phyloP scores from a whole-genome alignment of 2,113 vertebrate species.

The Alectura lathami region DNA sequence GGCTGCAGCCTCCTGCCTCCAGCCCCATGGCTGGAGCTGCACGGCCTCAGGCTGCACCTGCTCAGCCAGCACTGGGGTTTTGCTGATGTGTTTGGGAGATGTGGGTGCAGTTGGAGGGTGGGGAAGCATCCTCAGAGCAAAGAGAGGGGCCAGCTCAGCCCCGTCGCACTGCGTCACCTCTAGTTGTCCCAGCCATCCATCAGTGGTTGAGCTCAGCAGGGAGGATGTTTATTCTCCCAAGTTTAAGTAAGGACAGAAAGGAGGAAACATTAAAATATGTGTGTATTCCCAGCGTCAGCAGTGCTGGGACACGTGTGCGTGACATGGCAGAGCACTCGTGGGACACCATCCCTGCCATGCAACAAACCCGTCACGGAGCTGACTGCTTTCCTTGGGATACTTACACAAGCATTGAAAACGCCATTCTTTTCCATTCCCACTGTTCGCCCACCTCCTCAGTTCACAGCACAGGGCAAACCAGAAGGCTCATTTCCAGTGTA shows the following conservation, averaged over 20 bases:
- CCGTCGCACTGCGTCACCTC: neutral
- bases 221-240: neutral
- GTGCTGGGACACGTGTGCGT: neutral
- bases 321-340: neutral
- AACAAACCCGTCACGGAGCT: neutral
- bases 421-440: neutral
- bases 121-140: neutral
- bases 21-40: neutral
- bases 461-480: neutral
- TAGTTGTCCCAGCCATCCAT: neutral
- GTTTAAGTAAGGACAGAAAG: neutral
- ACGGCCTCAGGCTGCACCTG: neutral
- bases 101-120: neutral
- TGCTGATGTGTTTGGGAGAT: neutral
- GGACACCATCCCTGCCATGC: neutral
- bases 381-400: neutral
- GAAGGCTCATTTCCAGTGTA: neutral
- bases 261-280: neutral
- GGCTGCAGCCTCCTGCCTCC: neutral
- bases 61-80: neutral
- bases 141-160: neutral
- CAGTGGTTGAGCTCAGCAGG: neutral
- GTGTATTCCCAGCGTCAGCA: too few relatives aligned
- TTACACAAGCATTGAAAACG: neutral
- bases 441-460: fast-evolving